phyloP scores from a whole-genome alignment of 2,797 vertebrate species.

The Poecilia velifera region DNA sequence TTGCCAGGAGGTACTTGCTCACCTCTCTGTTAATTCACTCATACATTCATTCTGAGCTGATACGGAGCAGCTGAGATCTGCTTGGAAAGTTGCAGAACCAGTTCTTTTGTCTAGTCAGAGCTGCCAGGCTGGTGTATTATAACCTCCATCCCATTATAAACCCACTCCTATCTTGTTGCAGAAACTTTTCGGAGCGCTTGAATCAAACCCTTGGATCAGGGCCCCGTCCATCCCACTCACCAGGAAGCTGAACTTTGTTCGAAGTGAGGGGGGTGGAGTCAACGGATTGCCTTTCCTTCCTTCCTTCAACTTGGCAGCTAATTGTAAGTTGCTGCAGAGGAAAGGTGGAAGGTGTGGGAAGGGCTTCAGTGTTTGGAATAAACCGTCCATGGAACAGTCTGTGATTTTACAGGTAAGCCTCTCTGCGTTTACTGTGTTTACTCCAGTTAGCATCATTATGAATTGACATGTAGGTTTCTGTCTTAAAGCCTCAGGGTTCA shows the following conservation, averaged over 20 bases:
- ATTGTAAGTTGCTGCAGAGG: constrained; percentile 65
- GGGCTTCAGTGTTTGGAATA: constrained; percentile 31
- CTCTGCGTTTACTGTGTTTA: constrained; percentile 5
- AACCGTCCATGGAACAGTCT: constrained; percentile 14
- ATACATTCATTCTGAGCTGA: constrained; percentile 22
- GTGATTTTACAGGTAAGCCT: constrained; percentile 45
- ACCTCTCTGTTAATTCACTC: constrained; percentile 33
- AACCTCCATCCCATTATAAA: constrained; percentile 44
- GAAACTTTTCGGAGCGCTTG: constrained; percentile 18
- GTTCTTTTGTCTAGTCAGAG: constrained; percentile 74
- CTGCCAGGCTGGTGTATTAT: constrained; percentile 46
- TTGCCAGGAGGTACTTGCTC: constrained; percentile 2
- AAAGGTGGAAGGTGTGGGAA: constrained; percentile 54
- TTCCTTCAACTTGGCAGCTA: constrained; percentile 44
- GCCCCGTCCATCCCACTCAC: constrained; percentile 43
- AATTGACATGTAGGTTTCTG: background rate
- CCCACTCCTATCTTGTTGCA: constrained; percentile 37
- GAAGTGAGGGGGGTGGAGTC: constrained; percentile 58
- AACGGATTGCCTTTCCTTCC: constrained; percentile 34
- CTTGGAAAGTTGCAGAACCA: constrained; percentile 72
- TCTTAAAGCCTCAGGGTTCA: background rate
- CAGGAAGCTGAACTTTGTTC: constrained; percentile 75
- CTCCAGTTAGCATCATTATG: background rate
- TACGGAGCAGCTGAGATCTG: constrained; percentile 32
- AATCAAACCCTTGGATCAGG: constrained; percentile 28